These are phyloP conservation scores for Xenopus laevis DNA, from an alignment of 2,113 vertebrate genomes.

Conservation along the genomic window DNA sequence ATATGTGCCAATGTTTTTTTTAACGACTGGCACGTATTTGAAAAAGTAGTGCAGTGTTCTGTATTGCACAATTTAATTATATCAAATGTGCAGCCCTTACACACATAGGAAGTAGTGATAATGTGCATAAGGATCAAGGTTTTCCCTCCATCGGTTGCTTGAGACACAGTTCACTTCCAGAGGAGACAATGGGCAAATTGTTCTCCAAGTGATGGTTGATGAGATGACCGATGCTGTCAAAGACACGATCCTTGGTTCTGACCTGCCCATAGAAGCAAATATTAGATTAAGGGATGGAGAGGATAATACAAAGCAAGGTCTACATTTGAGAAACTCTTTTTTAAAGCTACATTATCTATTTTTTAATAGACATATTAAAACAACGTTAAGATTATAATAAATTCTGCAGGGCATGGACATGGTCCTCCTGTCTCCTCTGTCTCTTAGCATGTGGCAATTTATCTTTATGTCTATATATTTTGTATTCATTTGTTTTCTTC, in stretches of 20 bases:
- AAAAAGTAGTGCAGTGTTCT: conserved; percentile 41
- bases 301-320: neutral
- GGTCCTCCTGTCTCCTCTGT: too few relatives aligned
- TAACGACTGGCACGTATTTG: conserved; percentile 43
- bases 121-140: conserved; percentile 63
- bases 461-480: too few relatives aligned
- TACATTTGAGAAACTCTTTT: neutral
- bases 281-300: conserved; percentile 36
- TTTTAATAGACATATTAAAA: too few relatives aligned
- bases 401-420: too few relatives aligned
- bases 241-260: conserved; percentile 92
- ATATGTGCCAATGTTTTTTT: conserved; percentile 45
- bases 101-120: conserved; percentile 31
- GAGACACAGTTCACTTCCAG: conserved; percentile 93
- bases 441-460: too few relatives aligned
- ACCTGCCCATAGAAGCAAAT: conserved; percentile 63
- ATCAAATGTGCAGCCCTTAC: conserved; percentile 41
- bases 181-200: conserved; percentile 90
- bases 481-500: too few relatives aligned
- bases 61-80: conserved; percentile 29
- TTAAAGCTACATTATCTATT: too few relatives aligned
- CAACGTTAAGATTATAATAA: too few relatives aligned
- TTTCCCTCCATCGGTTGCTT: conserved; percentile 85
- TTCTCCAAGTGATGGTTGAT: conserved; percentile 93
- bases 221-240: conserved; percentile 95